These are phyloP conservation scores for Geopemphigus sp. DNA, from an alignment of 1,140 invertebrate species.

Conservation along the genomic window DNA sequence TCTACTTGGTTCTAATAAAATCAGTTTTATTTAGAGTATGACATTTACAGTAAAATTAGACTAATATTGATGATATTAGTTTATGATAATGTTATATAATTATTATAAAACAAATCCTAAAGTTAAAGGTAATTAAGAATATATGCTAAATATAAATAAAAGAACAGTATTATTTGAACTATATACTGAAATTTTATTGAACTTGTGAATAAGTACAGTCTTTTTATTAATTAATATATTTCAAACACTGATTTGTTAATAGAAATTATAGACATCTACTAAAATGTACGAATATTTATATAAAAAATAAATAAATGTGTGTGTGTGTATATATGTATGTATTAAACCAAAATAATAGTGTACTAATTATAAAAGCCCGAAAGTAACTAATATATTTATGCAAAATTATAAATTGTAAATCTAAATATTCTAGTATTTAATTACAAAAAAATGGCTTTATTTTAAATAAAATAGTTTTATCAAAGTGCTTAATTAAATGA, in stretches of 20 bases:
- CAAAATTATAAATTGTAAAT: conserved; percentile 15
- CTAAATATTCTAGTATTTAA: conserved; percentile 2
- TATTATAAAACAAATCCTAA: background rate
- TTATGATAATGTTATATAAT: no score
- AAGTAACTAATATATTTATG: background rate
- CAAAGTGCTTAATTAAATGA: background rate
- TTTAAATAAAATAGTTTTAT: conserved; percentile 14
- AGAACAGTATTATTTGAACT: conserved; percentile 4
- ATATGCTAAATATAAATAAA: background rate
- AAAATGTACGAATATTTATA: background rate
- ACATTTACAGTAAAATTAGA: no score
- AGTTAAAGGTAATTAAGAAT: background rate
- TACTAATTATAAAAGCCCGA: conserved; percentile 12
- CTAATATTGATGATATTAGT: no score
- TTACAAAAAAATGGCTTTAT: background rate
- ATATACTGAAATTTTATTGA: conserved; percentile 12
- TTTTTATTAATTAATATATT: background rate
- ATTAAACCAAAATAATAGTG: background rate
- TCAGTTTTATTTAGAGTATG: no score
- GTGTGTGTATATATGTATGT: background rate
- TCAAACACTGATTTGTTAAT: conserved; percentile 8
- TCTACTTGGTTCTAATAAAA: no score
- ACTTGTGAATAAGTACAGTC: conserved; percentile 17
- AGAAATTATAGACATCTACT: background rate
- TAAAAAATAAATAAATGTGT: background rate